phyloP scores from a whole-genome alignment of 2,888 invertebrate genomes.

The Malachius bipustulatus region DNA sequence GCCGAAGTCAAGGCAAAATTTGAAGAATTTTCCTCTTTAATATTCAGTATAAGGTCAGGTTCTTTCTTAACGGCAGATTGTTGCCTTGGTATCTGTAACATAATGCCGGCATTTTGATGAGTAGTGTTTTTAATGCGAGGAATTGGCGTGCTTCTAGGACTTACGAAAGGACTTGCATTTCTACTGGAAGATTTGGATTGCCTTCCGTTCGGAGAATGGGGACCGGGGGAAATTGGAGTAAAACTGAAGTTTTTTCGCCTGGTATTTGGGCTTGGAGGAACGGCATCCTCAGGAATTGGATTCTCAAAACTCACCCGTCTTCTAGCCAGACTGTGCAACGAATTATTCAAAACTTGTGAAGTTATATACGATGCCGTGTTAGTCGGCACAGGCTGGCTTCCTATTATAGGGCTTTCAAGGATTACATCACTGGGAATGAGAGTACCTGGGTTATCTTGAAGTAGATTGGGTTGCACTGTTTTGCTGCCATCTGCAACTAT shows the following conservation, averaged over 20 bases:
- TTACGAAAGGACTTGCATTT: slow-evolving; percentile 69
- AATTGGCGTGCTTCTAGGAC: slow-evolving; percentile 59
- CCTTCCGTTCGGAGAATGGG: slow-evolving; percentile 47
- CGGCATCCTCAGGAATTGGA: slow-evolving; percentile 32
- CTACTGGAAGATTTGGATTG: slow-evolving; percentile 52
- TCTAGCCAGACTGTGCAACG: slow-evolving; percentile 25
- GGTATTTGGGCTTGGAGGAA: slow-evolving; percentile 66
- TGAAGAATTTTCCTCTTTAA: slow-evolving; percentile 16
- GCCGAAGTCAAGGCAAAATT: too few species aligned
- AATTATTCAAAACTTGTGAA: neutral
- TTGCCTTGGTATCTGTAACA: slow-evolving; percentile 19
- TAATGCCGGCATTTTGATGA: slow-evolving; percentile 38
- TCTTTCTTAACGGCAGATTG: slow-evolving; percentile 27
- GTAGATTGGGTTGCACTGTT: slow-evolving; percentile 11
- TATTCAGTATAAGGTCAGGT: slow-evolving; percentile 27
- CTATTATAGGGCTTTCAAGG: neutral
- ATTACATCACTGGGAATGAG: neutral
- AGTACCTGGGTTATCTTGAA: slow-evolving; percentile 7
- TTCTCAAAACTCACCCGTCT: slow-evolving; percentile 49
- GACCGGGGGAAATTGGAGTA: slow-evolving; percentile 70
- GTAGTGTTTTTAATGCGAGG: slow-evolving; percentile 51
- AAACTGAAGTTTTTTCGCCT: slow-evolving; percentile 73
- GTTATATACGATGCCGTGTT: neutral
- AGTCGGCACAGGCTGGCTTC: neutral
- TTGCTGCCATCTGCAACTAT: slow-evolving; percentile 24